Percentiles rank a stretch among this genome's conserved stretches.
Conservation (phyloP, 1,140 invertebrate genomes). For the Rhynchophorus ferrugineus region DNA sequence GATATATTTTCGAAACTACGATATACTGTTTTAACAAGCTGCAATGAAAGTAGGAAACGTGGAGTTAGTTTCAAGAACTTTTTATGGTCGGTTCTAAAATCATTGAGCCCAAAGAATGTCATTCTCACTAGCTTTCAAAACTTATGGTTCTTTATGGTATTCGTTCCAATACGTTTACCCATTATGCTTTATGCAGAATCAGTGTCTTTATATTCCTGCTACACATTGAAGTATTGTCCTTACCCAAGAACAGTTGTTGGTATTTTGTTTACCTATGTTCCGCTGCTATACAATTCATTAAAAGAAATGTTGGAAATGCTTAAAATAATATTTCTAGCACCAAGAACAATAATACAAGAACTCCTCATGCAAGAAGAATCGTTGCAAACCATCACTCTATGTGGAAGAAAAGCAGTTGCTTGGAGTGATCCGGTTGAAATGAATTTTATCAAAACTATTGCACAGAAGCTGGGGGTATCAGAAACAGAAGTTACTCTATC, state of each 20-base stretch:
- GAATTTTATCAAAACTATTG: constrained; percentile 45
- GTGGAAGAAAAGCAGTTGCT: constrained; percentile 67
- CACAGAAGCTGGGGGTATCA: constrained; percentile 52
- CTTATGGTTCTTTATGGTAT: constrained; percentile 36
- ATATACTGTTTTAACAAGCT: constrained; percentile 38
- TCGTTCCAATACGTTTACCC: constrained; percentile 38
- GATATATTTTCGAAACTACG: constrained; percentile 32
- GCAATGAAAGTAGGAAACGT: constrained; percentile 42
- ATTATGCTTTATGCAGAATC: constrained; percentile 42
- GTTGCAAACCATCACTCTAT: constrained; percentile 61
- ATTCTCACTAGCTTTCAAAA: constrained; percentile 30
- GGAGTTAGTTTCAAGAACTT: constrained; percentile 43
- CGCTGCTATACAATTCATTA: constrained; percentile 47
- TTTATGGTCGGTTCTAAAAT: constrained; percentile 37
- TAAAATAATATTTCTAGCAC: constrained; percentile 48
- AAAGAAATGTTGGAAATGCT: constrained; percentile 50
- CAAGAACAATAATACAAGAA: constrained; percentile 52
- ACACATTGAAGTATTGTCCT: constrained; percentile 38
- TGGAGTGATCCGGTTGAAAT: constrained; percentile 63
- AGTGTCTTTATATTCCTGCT: constrained; percentile 37
- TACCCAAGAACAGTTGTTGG: constrained; percentile 42
- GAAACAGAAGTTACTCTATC: constrained; percentile 62
- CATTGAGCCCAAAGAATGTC: constrained; percentile 41
- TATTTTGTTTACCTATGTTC: constrained; percentile 48
- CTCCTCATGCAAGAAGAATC: constrained; percentile 46